A percentile compares a stretch with the other conserved stretches of the same genome.
These are phyloP conservation scores for Ceratothoa steindachneri DNA, from an alignment of 2,888 invertebrate genomes.

Conservation along the genomic window DNA sequence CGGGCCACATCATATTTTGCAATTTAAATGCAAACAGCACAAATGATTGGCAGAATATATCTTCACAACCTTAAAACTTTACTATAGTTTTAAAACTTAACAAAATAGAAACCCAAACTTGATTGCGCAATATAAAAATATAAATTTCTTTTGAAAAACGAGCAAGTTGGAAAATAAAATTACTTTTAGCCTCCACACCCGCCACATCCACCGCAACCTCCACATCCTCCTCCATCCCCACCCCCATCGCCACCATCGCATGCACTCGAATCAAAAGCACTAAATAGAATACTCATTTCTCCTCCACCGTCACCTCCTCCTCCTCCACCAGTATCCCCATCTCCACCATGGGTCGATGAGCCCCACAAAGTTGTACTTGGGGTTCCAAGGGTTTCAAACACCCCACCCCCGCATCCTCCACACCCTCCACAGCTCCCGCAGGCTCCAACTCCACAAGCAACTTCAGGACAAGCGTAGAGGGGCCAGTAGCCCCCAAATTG, in stretches of 20 bases:
- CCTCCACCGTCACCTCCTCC: slow-evolving; percentile 11
- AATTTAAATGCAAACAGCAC: too few species aligned
- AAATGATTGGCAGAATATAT: too few species aligned
- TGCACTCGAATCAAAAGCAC: not conserved
- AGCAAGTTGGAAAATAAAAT: too few species aligned
- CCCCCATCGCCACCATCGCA: not conserved
- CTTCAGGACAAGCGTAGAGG: not conserved
- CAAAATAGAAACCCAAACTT: too few species aligned
- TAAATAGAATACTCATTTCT: slow-evolving; percentile 16
- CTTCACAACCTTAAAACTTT: too few species aligned
- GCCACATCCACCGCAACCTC: not conserved
- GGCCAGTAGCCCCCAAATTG: not conserved
- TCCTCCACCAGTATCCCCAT: not conserved
- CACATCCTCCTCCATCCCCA: not conserved
- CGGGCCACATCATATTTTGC: too few species aligned
- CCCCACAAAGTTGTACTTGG: slow-evolving; percentile 16
- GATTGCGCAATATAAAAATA: too few species aligned
- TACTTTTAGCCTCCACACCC: slow-evolving; percentile 2
- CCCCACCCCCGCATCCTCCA: slow-evolving; percentile 20
- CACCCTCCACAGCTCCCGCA: slow-evolving; percentile 22
- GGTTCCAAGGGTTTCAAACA: not conserved
- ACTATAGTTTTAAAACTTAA: too few species aligned
- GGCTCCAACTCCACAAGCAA: slow-evolving; percentile 15
- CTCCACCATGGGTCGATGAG: not conserved
- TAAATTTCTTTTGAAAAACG: too few species aligned